Evolutionary conservation across 2,797 vertebrate genomes (phyloP).

Genomic region (Myripristis jacobus): DNA sequence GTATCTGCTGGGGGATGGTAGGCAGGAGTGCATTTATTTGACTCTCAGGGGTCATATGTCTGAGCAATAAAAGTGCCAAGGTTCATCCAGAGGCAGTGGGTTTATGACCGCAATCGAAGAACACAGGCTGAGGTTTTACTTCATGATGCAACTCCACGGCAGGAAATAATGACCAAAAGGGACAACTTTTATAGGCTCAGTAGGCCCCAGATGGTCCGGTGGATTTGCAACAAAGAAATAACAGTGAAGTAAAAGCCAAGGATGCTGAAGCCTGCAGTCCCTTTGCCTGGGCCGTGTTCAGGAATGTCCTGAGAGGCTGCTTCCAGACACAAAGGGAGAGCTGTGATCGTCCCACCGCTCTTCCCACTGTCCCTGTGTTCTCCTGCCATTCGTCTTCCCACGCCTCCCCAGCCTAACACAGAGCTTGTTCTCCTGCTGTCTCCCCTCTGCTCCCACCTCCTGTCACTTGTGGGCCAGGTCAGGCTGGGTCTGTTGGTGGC

Average conservation of each 20-base stretch:
- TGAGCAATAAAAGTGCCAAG: conserved; percentile 1
- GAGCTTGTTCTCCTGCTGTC: conserved; percentile 58
- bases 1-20: neutral
- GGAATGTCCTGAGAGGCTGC: conserved; percentile 65
- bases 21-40: conserved; percentile 3
- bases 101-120: neutral
- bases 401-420: conserved; percentile 68
- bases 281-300: conserved; percentile 37
- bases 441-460: conserved; percentile 48
- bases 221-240: conserved; percentile 13
- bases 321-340: conserved; percentile 71
- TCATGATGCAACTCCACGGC: neutral
- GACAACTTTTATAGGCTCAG: neutral
- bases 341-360: conserved; percentile 78
- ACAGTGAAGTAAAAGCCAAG: conserved; percentile 22
- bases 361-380: conserved; percentile 73
- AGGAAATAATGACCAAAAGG: neutral
- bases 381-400: conserved; percentile 72
- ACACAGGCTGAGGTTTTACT: neutral
- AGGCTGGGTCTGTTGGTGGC: conserved; percentile 44
- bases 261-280: conserved; percentile 39
- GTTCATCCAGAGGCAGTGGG: conserved; percentile 7
- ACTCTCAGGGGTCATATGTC: conserved; percentile 7
- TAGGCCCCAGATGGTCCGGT: neutral
- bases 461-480: conserved; percentile 55